Conservation (phyloP, 2,797 vertebrate genomes). For the Myotis planiceps region DNA sequence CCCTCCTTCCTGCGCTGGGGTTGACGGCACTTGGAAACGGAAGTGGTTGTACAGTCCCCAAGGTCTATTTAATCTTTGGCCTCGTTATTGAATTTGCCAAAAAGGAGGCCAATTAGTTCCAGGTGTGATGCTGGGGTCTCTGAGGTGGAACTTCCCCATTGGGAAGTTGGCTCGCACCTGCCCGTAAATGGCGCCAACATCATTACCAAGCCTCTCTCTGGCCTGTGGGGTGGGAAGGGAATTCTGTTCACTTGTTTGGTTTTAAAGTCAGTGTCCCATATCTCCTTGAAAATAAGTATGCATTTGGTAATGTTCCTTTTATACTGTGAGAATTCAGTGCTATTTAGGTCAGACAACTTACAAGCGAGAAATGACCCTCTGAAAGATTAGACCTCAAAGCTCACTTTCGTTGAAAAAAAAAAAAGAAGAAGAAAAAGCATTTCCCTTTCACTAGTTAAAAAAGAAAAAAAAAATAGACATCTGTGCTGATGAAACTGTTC, state of each 20-base stretch:
- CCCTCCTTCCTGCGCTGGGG: not conserved
- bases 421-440: not conserved
- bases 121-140: conserved; percentile 64
- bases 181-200: conserved; percentile 25
- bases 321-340: not conserved
- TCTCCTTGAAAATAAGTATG: conserved; percentile 51
- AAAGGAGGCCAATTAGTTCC: conserved; percentile 72
- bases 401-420: conserved; percentile 3
- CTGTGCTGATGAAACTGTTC: conserved; percentile 53
- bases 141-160: conserved; percentile 58
- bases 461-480: conserved; percentile 38
- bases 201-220: conserved; percentile 49
- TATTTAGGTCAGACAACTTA: conserved; percentile 9
- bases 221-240: not conserved
- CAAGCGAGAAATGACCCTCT: conserved; percentile 29
- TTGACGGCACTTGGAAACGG: conserved; percentile 52
- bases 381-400: conserved; percentile 45
- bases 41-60: conserved; percentile 63
- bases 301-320: conserved; percentile 53
- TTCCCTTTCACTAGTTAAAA: conserved; percentile 27
- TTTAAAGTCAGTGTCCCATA: conserved; percentile 62
- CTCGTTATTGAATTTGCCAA: conserved; percentile 65
- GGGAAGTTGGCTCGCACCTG: conserved; percentile 56
- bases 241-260: conserved; percentile 51
- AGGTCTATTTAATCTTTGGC: conserved; percentile 69